phyloP scores from a whole-genome alignment of 1,140 invertebrate species.

The Pseudomyrmex flavicornis region DNA sequence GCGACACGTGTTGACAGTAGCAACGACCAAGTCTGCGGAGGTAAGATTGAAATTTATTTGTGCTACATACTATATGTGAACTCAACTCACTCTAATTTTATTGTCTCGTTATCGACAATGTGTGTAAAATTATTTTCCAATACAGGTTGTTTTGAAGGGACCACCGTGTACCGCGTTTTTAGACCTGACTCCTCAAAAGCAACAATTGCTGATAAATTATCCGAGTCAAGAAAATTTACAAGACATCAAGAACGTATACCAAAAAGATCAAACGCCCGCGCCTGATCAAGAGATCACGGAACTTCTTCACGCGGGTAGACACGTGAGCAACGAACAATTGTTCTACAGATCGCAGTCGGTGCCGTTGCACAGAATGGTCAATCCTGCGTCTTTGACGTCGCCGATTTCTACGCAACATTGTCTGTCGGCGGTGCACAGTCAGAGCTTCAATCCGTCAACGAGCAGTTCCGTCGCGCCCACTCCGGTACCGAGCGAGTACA shows the following conservation, averaged over 20 bases:
- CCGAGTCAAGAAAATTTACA: conserved; percentile 83
- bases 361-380: conserved; percentile 89
- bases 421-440: conserved; percentile 77
- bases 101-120: not conserved
- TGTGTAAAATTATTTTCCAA: conserved; percentile 47
- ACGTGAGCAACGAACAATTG: conserved; percentile 76
- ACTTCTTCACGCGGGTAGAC: conserved; percentile 77
- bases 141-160: conserved; percentile 68
- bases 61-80: not conserved
- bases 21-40: conserved; percentile 75
- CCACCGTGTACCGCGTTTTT: conserved; percentile 72
- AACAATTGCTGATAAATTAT: conserved; percentile 82
- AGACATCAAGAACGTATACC: conserved; percentile 80
- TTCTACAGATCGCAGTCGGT: conserved; percentile 90
- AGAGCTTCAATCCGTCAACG: conserved; percentile 85
- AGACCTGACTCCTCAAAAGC: conserved; percentile 81
- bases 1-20: conserved; percentile 71
- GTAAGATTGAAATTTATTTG: conserved; percentile 69
- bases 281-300: conserved; percentile 82
- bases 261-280: conserved; percentile 76
- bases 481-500: conserved; percentile 89
- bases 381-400: conserved; percentile 79
- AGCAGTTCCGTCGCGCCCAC: conserved; percentile 89
- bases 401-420: conserved; percentile 75
- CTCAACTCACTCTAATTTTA: not conserved